Base-by-base conservation (phyloP, 2,888 invertebrate species). In the Drosophila neonasuta region DNA sequence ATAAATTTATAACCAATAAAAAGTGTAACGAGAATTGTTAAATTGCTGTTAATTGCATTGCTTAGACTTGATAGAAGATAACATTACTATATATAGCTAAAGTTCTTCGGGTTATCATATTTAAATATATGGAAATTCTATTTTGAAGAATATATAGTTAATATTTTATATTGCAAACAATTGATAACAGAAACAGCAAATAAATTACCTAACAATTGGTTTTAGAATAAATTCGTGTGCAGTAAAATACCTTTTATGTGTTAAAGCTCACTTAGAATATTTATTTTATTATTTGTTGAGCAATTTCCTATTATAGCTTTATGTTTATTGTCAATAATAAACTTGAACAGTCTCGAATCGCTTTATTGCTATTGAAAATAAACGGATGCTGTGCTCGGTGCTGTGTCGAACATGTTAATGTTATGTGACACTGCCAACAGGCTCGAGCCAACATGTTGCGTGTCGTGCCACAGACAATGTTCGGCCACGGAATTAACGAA, bases 371-470 rank as follows among this genome's bases (percentile, higher is more conserved):
- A 46, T 15, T 17, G 50, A 29, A 50, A 61, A 24, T 30, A 49
- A 49, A 24, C 46, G 29, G 46, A 58, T 45, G 58, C 68, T 36
- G 59, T 5, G 34, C 24, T 13, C 13, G 13, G 13, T 13, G 13
- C 13, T 13, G 13, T 13, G 5, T 17, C 9, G 39, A 7, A 34
- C 9, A 54, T 50, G 34, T 24, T 30, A n/a, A 17, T 65, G 44
- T 58, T 70, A 30, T 24, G 24, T 3, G 29, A 10, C 3, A n/a
- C n/a, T n/a, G n/a, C n/a, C n/a, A n/a, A n/a, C n/a, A n/a, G n/a
- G 2, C 30, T 17, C 57, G 44, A 60, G 13, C 72, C 8, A 7
- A 76, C 50, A 51, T 72, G 65, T 71, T 61, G 66, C 13, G 9
- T 7, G 32, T 29, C 34, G 44, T 46, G 34, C 60, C 17, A n/a